Conservation (phyloP, 1,140 invertebrate genomes). For the Trichoplusia ni region DNA sequence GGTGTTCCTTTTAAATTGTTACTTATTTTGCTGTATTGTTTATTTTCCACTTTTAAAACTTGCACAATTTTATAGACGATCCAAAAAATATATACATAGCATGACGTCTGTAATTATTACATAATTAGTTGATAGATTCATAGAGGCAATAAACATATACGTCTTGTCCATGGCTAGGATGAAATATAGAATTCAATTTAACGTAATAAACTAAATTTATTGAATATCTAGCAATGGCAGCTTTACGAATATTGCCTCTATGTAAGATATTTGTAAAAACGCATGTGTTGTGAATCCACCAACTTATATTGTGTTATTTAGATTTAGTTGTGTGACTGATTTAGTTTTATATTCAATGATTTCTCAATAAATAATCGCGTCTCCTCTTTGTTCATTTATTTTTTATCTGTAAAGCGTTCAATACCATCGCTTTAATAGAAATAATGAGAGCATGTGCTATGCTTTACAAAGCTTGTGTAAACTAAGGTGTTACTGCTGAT, state of each 20-base stretch:
- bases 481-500: constrained; percentile 25
- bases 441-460: constrained; percentile 52
- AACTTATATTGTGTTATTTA: constrained; percentile 60
- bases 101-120: constrained; percentile 19
- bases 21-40: background rate
- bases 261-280: constrained; percentile 12
- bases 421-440: constrained; percentile 34
- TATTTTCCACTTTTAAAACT: constrained; percentile 24
- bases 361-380: constrained; percentile 57
- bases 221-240: background rate
- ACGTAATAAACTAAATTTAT: no score
- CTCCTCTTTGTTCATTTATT: constrained; percentile 8
- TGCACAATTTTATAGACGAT: constrained; percentile 2
- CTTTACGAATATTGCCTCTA: background rate
- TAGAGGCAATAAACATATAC: background rate
- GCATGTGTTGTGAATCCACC: constrained; percentile 42
- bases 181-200: no score
- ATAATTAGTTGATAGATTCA: constrained; percentile 11
- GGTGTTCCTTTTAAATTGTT: background rate
- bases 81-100: constrained; percentile 15
- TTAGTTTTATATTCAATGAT: constrained; percentile 65
- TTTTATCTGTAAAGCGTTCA: constrained; percentile 13
- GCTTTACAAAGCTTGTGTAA: constrained; percentile 50
- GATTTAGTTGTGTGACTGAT: constrained; percentile 73
- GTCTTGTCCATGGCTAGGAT: background rate